Evolutionary conservation across 2,113 vertebrate species (phyloP), one percentile per base, ranked within the genome.

Genomic region (Chloroceryle aenea): DNA sequence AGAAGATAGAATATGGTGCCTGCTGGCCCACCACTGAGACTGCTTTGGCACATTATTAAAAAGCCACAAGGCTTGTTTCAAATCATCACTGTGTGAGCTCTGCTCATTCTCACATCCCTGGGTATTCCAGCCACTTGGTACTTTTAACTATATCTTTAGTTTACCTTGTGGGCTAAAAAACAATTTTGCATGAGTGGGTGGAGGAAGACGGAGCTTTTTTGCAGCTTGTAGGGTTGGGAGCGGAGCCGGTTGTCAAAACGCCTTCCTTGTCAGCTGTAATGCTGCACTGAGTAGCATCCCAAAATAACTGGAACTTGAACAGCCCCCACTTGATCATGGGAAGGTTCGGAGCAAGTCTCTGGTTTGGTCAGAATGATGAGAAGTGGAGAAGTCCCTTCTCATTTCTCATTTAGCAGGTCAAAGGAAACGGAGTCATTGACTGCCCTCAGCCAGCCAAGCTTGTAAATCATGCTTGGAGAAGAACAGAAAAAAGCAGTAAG

Each of bases 41-140:
- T 97, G 98, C 98, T 98, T 98, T 98, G 98, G 98, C 98, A 98
- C 98, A 98, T 98, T 98, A 99, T 99, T 99, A 98, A 99, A 98
- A 98, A 98, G 98, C 98, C 98, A 98, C 98, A 98, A 98, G 98
- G 98, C 98, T 98, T 98, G 98, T 98, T 98, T 98, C 98, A 98
- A 98, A 98, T 98, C 98, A 98, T 98, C 98, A 71, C 98, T 89
- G 98, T 98, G 98, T 98, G 98, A 99, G 98, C 98, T 98, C 98
- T 90, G 97, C 98, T 98, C 98, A 98, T 98, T 98, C 98, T 97
- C 98, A 98, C 98, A 98, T 98, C 97, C 98, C 98, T 97, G 97
- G 97, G 98, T 98, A 98, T 98, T 98, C 97, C 97, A 97, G 96
- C 97, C 98, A 98, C 98, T 98, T 98, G 98, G 98, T 98, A 96